Percentiles rank a stretch among this genome's conserved stretches.
Conservation (phyloP, 1,140 invertebrate species). For the Aphelenchoides avenae region DNA sequence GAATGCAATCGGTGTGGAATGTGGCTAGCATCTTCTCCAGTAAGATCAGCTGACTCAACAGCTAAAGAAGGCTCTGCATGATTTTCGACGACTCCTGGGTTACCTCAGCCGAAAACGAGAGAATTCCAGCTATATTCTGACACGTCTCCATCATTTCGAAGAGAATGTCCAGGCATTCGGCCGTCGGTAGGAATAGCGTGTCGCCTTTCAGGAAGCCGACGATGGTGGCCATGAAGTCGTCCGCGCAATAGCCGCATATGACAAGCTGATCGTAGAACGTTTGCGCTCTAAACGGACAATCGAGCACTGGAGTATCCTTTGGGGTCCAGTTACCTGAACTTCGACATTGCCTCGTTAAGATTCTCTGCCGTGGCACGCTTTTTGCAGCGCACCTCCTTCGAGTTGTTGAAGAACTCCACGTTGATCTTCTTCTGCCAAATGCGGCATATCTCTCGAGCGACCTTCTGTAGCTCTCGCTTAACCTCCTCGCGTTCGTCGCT, state of each 20-base stretch:
- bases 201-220: slow-evolving; percentile 29
- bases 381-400: slow-evolving; percentile 37
- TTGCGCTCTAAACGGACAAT: slow-evolving; percentile 21
- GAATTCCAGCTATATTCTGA: slow-evolving; percentile 19
- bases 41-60: slow-evolving; percentile 22
- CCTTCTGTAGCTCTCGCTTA: slow-evolving; percentile 16
- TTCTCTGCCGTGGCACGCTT: slow-evolving; percentile 19
- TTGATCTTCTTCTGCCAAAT: slow-evolving; percentile 42
- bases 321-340: slow-evolving; percentile 13
- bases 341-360: slow-evolving; percentile 20
- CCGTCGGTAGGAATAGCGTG: slow-evolving; percentile 22
- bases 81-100: slow-evolving; percentile 2
- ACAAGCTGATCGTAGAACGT: slow-evolving; percentile 45
- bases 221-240: slow-evolving; percentile 36
- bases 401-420: slow-evolving; percentile 37
- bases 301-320: too few species aligned
- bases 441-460: slow-evolving; percentile 40
- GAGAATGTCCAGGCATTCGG: slow-evolving; percentile 33
- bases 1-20: slow-evolving; percentile 31
- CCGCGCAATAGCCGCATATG: slow-evolving; percentile 35
- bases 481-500: slow-evolving; percentile 33
- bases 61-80: slow-evolving; percentile 3
- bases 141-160: slow-evolving; percentile 35
- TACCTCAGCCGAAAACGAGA: slow-evolving; percentile 13
- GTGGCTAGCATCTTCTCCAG: slow-evolving; percentile 27